These are phyloP conservation scores for Sinelater perroti DNA, from an alignment of 2,888 invertebrate genomes.

Conservation along the genomic window DNA sequence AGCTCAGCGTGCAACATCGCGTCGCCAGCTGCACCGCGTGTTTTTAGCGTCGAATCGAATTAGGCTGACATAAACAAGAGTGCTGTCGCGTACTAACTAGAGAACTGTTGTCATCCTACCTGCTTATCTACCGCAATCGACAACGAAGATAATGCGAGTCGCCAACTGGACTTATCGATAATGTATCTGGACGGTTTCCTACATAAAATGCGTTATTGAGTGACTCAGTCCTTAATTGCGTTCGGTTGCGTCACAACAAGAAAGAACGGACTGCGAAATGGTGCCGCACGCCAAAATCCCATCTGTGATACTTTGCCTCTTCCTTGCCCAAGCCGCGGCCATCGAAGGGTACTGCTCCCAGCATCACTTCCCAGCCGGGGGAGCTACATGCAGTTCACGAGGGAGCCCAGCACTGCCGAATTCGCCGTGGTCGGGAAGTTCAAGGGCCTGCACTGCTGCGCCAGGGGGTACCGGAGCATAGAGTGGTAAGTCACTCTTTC, in stretches of 20 bases:
- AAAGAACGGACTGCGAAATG: conserved; percentile 16
- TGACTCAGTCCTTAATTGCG: conserved; percentile 17
- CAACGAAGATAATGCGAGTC: no score
- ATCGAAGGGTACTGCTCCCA: conserved; percentile 68
- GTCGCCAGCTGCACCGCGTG: no score
- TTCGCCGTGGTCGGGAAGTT: conserved; percentile 75
- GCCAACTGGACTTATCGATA: no score
- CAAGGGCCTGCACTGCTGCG: conserved; percentile 81
- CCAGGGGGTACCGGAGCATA: conserved; percentile 78
- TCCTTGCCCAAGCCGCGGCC: conserved; percentile 50
- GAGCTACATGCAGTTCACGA: conserved; percentile 77
- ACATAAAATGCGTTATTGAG: conserved; percentile 1
- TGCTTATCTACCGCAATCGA: no score
- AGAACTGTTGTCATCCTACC: no score
- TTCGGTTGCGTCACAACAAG: conserved; percentile 6
- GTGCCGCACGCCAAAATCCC: neutral
- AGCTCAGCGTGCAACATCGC: no score
- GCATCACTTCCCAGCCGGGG: conserved; percentile 66
- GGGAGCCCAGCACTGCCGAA: conserved; percentile 73
- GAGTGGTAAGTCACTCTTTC: conserved; percentile 69
- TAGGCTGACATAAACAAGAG: no score
- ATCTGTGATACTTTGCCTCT: conserved; percentile 9
- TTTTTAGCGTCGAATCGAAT: no score
- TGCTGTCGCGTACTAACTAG: no score
- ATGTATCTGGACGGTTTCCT: no score